phyloP scores from a whole-genome alignment of 1,140 invertebrate genomes.

The Ceratosolen solmsi region DNA sequence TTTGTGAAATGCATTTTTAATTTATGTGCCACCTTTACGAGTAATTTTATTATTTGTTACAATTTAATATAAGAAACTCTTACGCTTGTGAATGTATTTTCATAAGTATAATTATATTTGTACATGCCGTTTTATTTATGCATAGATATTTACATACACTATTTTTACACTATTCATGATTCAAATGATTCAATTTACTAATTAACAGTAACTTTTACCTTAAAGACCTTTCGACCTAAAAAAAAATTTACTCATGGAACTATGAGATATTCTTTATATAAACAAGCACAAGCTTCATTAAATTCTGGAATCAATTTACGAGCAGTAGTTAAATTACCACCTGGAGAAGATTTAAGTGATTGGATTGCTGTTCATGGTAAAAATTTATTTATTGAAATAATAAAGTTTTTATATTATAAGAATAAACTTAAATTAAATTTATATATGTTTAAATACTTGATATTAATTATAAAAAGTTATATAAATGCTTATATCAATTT shows the following conservation, averaged over 20 bases:
- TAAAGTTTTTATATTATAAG: background rate
- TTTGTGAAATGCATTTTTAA: background rate
- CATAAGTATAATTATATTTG: background rate
- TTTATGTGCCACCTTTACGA: background rate
- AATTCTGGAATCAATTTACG: constrained; percentile 95
- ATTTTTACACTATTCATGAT: no score
- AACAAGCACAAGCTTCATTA: constrained; percentile 93
- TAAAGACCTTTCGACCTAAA: constrained; percentile 90
- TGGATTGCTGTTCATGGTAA: constrained; percentile 97
- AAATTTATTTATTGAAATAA: constrained; percentile 4
- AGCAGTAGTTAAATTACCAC: constrained; percentile 87
- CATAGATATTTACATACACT: background rate
- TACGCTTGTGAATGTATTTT: background rate
- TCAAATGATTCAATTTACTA: no score
- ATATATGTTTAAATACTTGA: no score
- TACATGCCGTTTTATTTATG: background rate
- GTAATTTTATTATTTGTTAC: background rate
- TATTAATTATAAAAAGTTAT: no score
- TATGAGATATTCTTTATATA: constrained; percentile 92
- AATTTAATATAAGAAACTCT: background rate
- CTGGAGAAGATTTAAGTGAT: constrained; percentile 91
- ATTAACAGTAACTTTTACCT: constrained; percentile 37
- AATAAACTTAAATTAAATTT: no score
- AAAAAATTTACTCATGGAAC: constrained; percentile 94
- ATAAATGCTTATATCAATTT: no score